These are phyloP conservation scores for Habrosyne pyritoides DNA, from an alignment of 2,888 invertebrate species.

Conservation along the genomic window DNA sequence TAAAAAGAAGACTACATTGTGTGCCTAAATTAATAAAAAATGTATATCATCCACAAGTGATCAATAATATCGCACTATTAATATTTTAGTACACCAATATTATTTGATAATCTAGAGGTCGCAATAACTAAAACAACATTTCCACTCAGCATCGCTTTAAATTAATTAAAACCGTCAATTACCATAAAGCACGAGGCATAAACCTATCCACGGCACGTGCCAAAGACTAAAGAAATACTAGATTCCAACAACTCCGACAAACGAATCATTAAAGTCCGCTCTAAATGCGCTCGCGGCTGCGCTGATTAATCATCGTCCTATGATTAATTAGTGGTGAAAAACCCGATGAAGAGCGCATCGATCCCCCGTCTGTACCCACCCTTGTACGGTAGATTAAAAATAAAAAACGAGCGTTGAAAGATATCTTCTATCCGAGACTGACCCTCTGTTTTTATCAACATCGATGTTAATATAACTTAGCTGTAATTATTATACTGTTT, in stretches of 20 bases:
- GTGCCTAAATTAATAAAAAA: too few species aligned
- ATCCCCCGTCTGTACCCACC: constrained; percentile 47
- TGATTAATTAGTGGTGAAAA: constrained; percentile 72
- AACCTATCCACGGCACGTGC: constrained; percentile 61
- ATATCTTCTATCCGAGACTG: constrained; percentile 41
- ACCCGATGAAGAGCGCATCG: constrained; percentile 54
- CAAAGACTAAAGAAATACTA: constrained; percentile 55
- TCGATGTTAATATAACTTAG: not conserved
- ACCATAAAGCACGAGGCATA: constrained; percentile 52
- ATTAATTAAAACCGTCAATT: constrained; percentile 56
- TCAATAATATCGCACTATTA: too few species aligned
- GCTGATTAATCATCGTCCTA: constrained; percentile 73
- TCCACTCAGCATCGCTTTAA: constrained; percentile 42
- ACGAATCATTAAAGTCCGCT: constrained; percentile 73
- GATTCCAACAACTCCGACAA: constrained; percentile 52
- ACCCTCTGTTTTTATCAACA: not conserved
- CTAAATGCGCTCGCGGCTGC: constrained; percentile 64
- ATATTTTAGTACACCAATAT: too few species aligned
- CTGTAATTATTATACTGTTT: not conserved
- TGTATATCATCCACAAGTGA: too few species aligned
- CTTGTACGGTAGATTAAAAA: constrained; percentile 44
- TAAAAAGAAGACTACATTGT: too few species aligned
- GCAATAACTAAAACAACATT: constrained; percentile 29
- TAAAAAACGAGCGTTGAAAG: constrained; percentile 28
- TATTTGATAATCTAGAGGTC: constrained; percentile 1